Evolutionary conservation across 2,797 vertebrate species (phyloP).

Genomic region (Takifugu ocellatus): DNA sequence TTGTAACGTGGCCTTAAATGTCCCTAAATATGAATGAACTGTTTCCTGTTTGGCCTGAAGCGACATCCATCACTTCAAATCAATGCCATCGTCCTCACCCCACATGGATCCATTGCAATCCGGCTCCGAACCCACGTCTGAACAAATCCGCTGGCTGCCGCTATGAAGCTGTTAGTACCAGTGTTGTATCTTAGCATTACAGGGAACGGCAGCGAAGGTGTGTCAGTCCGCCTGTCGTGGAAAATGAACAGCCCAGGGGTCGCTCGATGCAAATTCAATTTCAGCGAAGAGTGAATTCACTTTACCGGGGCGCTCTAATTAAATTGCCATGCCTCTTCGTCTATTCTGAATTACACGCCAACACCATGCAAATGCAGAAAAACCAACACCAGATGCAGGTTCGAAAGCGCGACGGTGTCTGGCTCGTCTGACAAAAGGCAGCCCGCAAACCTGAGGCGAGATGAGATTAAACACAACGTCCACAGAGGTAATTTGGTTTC

Average conservation of each 20-base stretch:
- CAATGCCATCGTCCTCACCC: conserved; percentile 26
- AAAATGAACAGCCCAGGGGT: conserved; percentile 54
- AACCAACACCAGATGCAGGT: conserved; percentile 31
- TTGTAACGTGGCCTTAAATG: no score
- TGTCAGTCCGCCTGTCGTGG: conserved; percentile 56
- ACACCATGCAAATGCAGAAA: conserved; percentile 46
- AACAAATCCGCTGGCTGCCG: no score
- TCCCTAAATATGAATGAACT: no score
- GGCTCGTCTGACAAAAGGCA: conserved; percentile 16
- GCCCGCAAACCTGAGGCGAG: conserved; percentile 5
- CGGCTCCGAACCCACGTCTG: neutral
- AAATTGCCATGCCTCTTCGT: conserved; percentile 60
- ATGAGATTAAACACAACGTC: conserved; percentile 37
- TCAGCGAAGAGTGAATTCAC: conserved; percentile 51
- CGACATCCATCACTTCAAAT: conserved; percentile 20
- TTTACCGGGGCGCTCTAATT: conserved; percentile 51
- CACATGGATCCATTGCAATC: conserved; percentile 43
- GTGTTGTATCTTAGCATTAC: conserved; percentile 23
- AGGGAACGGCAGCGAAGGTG: conserved; percentile 39
- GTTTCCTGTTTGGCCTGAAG: neutral
- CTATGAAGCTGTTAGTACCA: conserved; percentile 5
- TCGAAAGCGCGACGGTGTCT: conserved; percentile 14
- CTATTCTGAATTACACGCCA: conserved; percentile 67
- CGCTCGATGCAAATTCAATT: conserved; percentile 67
- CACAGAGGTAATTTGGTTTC: conserved; percentile 35